phyloP scores from a whole-genome alignment of 2,797 vertebrate species.

The Etheostoma perlongum region DNA sequence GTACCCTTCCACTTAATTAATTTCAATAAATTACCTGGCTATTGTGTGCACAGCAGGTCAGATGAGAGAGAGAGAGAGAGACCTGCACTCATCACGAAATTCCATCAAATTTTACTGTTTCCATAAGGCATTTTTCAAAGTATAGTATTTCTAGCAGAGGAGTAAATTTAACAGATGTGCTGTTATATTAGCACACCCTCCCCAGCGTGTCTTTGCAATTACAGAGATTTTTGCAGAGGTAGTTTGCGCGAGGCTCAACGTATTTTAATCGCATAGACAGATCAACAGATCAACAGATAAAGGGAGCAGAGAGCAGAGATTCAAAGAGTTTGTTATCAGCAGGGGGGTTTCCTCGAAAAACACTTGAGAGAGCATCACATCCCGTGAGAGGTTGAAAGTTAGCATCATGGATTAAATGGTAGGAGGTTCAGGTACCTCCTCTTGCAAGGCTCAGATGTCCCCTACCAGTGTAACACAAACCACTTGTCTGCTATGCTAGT shows the following conservation, averaged over 20 bases:
- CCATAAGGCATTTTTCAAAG: conserved; percentile 8
- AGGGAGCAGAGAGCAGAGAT: conserved; percentile 23
- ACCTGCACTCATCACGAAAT: not conserved
- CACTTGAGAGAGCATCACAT: conserved; percentile 25
- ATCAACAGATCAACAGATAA: conserved; percentile 34
- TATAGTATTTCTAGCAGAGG: conserved; percentile 38
- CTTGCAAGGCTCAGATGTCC: conserved; percentile 8
- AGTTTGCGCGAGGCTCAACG: not conserved
- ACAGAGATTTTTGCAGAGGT: conserved; percentile 39
- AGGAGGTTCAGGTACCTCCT: conserved; percentile 32
- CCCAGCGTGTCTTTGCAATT: conserved; percentile 32
- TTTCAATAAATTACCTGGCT: not conserved
- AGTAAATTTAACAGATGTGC: conserved; percentile 45
- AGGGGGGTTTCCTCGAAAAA: conserved; percentile 37
- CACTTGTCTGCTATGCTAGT: not conserved
- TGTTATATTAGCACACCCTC: conserved; percentile 48
- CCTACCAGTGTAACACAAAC: not conserved
- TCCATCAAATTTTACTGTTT: too few species aligned
- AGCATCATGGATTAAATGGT: conserved; percentile 19
- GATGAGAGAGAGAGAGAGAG: not conserved
- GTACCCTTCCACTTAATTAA: not conserved
- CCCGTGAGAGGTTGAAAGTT: conserved; percentile 31
- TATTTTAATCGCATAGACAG: conserved; percentile 34
- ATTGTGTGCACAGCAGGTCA: not conserved
- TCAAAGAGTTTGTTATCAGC: conserved; percentile 20